Evolutionary conservation across 92 coral and sea anemone species (phyloP), one percentile per base, ranked within the genome.

Genomic region (Actinernus sp.): DNA sequence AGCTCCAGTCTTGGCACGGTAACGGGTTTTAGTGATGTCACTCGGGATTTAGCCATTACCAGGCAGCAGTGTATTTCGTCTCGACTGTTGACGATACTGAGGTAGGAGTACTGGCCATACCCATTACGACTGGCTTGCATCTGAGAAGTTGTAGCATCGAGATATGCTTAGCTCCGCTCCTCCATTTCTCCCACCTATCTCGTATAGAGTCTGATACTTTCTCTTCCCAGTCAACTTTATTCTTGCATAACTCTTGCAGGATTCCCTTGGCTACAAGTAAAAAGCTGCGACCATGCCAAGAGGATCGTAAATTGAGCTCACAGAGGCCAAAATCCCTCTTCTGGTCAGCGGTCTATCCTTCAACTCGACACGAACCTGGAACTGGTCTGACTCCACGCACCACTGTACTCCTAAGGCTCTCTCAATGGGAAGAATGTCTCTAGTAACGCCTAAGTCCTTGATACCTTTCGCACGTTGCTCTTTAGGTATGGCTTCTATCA

Each of bases 381-480:
- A 43, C 10, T 58, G 40, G 67, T 83, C 84, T 0, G 89, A 75
- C 46, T 67, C 65, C 38, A 83, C 46, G 65, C 78, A 58, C 84
- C 84, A 75, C 55, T 83, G 60, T 22, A 83, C 79, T 8, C 79
- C 79, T n/a, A n/a, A n/a, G n/a, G n/a, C n/a, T n/a, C n/a, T n/a
- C n/a, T n/a, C n/a, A 16, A 83, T 59, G 27, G 90, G 75, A 14
- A 83, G 58, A 29, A 57, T 62, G 22, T 76, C 80, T 29, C 37
- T 37, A 26, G 52, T 38, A 5, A 68, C 53, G 36, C 76, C 68
- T 30, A 67, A n/a, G 12, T 65, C 46, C 30, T 71, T 36, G 3
- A 60, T 17, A 34, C 62, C 79, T 40, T 79, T 79, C 1, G 87
- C 41, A 12, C 73, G 59, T 19, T 71, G 38, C 49, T 79, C 66